phyloP scores from a whole-genome alignment of 1,140 invertebrate genomes.

The Procambarus clarkii region DNA sequence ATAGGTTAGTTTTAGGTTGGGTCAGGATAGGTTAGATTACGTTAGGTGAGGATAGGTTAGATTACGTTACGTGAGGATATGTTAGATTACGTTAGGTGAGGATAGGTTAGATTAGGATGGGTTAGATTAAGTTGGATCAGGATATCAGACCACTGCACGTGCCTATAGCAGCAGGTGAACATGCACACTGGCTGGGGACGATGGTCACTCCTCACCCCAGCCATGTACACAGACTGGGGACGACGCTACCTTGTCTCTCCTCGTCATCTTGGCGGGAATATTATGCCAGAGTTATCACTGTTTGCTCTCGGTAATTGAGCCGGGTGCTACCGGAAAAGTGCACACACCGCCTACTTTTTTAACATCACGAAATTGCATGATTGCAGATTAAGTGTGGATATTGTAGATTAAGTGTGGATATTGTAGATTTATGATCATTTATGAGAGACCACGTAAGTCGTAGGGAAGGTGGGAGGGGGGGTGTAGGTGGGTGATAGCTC shows the following conservation, averaged over 20 bases:
- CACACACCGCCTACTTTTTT: not conserved
- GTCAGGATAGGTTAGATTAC: no score
- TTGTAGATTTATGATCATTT: not conserved
- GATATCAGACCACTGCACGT: not conserved
- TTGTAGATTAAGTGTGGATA: not conserved
- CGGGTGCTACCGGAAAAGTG: not conserved
- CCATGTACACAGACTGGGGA: conserved; percentile 13
- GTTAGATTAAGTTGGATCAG: no score
- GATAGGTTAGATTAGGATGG: no score
- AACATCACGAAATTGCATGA: not conserved
- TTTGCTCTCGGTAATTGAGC: not conserved
- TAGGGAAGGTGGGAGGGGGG: not conserved
- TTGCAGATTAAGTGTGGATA: not conserved
- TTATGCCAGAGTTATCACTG: not conserved
- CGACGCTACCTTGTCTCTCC: not conserved
- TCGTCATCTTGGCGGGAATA: not conserved
- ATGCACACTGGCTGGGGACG: conserved; percentile 6
- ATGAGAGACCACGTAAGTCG: not conserved
- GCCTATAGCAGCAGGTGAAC: not conserved
- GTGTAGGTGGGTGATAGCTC: not conserved
- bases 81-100: no score
- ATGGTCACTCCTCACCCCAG: not conserved
- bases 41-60: no score
- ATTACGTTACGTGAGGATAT: no score
- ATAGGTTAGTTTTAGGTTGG: no score